phyloP scores from a whole-genome alignment of 2,113 vertebrate species.

The Coreoperca whiteheadi region DNA sequence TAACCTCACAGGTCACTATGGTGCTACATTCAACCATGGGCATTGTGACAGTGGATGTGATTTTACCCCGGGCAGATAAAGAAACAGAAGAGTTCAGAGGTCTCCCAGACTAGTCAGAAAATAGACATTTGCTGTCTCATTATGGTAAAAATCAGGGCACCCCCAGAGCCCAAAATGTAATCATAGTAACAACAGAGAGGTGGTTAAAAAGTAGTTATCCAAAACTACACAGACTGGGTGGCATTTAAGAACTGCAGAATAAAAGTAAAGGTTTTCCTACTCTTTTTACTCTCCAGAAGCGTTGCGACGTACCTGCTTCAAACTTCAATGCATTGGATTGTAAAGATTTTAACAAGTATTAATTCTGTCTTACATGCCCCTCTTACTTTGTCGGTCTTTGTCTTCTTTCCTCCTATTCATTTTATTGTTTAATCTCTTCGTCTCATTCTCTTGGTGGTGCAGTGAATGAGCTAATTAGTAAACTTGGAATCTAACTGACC shows the following conservation, averaged over 20 bases:
- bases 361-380: neutral
- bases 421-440: neutral
- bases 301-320: constrained; percentile 21
- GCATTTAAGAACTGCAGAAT: constrained; percentile 53
- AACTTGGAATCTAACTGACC: constrained; percentile 26
- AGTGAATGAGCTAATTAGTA: constrained; percentile 33
- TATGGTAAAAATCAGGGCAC: constrained; percentile 27
- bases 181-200: constrained; percentile 31
- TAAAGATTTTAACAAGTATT: constrained; percentile 20
- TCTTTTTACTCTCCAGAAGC: constrained; percentile 40
- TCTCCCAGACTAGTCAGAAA: constrained; percentile 25
- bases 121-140: constrained; percentile 29
- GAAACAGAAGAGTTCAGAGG: constrained; percentile 13
- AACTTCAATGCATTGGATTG: constrained; percentile 18
- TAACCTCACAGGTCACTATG: neutral
- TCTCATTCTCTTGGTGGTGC: constrained; percentile 4
- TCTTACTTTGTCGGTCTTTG: neutral
- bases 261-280: constrained; percentile 33
- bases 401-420: constrained; percentile 1
- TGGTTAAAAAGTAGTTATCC: constrained; percentile 41
- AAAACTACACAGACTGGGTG: constrained; percentile 34
- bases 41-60: constrained; percentile 8
- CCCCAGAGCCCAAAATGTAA: constrained; percentile 22
- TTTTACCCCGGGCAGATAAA: constrained; percentile 35
- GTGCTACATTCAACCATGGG: neutral